A percentile compares a stretch with the other conserved stretches of the same genome.
Evolutionary conservation across 2,888 invertebrate species (phyloP).

Genomic region (Amblyjoppa proteus): DNA sequence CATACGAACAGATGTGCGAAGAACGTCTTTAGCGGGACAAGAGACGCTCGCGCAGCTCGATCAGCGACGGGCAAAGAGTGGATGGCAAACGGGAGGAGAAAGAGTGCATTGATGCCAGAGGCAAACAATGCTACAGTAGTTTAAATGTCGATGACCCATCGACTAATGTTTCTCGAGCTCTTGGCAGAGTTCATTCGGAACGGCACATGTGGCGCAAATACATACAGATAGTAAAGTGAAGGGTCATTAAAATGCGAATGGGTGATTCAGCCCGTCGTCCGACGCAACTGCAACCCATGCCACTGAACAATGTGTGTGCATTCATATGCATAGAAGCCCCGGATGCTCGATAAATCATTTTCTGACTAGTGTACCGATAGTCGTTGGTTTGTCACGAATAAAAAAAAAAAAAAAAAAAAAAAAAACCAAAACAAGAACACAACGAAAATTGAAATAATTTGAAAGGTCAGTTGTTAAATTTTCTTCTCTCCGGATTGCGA

Average conservation of each 20-base stretch:
- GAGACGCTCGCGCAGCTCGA: background rate
- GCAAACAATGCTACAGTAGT: constrained; percentile 27
- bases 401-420: background rate
- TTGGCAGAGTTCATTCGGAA: constrained; percentile 5
- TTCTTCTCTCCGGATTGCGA: background rate
- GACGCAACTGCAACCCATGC: constrained; percentile 13
- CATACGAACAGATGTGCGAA: background rate
- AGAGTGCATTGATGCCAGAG: constrained; percentile 9
- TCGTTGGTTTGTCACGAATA: background rate
- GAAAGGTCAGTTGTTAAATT: background rate
- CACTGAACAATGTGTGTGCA: background rate
- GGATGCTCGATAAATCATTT: background rate
- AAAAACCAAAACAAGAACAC: background rate
- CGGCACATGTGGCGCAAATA: constrained; percentile 43
- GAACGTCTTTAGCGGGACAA: background rate
- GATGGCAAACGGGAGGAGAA: constrained; percentile 15
- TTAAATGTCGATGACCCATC: constrained; percentile 39
- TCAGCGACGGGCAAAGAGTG: background rate
- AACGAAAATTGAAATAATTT: background rate
- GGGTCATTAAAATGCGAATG: constrained; percentile 44
- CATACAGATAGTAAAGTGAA: constrained; percentile 27
- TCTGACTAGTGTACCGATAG: background rate
- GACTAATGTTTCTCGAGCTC: constrained; percentile 19
- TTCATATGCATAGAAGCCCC: background rate
- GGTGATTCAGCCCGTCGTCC: constrained; percentile 13